Evolutionary conservation across 2,888 invertebrate genomes (phyloP).

Genomic region (Branchellion lobata): DNA sequence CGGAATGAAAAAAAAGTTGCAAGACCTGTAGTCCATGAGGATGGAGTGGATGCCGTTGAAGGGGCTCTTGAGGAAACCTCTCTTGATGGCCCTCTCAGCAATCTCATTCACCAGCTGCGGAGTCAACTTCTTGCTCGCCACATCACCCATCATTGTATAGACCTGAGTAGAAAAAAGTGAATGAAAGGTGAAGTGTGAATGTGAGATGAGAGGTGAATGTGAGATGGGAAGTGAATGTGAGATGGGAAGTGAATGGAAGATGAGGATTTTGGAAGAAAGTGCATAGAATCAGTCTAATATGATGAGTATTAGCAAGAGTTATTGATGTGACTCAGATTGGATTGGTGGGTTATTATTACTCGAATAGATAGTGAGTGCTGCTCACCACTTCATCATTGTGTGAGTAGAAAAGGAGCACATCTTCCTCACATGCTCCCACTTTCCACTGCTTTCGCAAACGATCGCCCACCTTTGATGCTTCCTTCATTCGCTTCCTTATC

Average conservation of each 20-base stretch:
- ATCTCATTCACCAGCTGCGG: constrained; percentile 33
- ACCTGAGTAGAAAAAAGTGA: constrained; percentile 26
- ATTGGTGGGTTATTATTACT: too few relatives aligned
- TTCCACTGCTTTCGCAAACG: constrained; percentile 33
- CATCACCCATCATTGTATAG: constrained; percentile 42
- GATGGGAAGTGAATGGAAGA: background rate
- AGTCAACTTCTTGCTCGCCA: constrained; percentile 41
- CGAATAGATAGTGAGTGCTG: too few relatives aligned
- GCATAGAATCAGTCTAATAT: too few relatives aligned
- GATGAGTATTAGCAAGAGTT: too few relatives aligned
- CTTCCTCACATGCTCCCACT: constrained; percentile 42
- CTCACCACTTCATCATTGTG: constrained; percentile 43
- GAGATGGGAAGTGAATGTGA: background rate
- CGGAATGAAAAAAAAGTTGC: too few relatives aligned
- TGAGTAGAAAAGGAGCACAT: constrained; percentile 43
- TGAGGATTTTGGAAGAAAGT: too few relatives aligned
- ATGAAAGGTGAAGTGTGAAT: background rate
- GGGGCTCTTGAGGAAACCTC: constrained; percentile 26
- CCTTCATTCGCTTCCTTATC: constrained; percentile 13
- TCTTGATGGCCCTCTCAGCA: constrained; percentile 15
- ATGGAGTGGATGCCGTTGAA: constrained; percentile 42
- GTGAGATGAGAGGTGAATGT: background rate
- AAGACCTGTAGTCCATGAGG: constrained; percentile 44
- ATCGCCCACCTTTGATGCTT: constrained; percentile 32
- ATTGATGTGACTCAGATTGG: too few relatives aligned